Evolutionary conservation across 2,888 invertebrate genomes (phyloP).

Genomic region (Tenthredo distinguenda): DNA sequence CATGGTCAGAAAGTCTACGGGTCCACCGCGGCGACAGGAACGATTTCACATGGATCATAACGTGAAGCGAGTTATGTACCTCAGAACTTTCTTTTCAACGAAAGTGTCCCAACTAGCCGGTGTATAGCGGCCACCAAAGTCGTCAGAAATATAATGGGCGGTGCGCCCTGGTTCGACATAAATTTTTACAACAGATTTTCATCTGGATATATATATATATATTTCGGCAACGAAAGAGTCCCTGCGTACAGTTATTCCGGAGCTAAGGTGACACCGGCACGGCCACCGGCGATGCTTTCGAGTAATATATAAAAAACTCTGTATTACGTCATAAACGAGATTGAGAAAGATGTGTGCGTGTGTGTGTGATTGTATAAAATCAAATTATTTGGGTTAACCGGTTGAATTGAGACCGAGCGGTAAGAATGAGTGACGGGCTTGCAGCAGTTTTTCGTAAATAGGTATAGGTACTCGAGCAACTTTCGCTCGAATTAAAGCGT

Average conservation of each 20-base stretch:
- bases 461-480: neutral
- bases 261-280: slow-evolving; percentile 9
- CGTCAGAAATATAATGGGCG: slow-evolving; percentile 35
- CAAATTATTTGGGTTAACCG: slow-evolving; percentile 35
- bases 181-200: slow-evolving; percentile 37
- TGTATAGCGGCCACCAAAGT: slow-evolving; percentile 38
- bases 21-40: slow-evolving; percentile 11
- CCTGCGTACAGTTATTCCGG: neutral
- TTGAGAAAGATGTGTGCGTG: neutral
- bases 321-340: slow-evolving; percentile 38
- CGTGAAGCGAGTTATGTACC: slow-evolving; percentile 37
- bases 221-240: slow-evolving; percentile 1
- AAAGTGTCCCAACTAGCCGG: slow-evolving; percentile 40
- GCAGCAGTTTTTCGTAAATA: neutral
- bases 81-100: slow-evolving; percentile 44
- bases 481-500: slow-evolving; percentile 12
- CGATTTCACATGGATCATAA: slow-evolving; percentile 52
- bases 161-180: slow-evolving; percentile 26
- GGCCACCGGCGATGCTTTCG: slow-evolving; percentile 45
- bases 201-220: neutral
- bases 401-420: slow-evolving; percentile 15
- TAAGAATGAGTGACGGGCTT: neutral
- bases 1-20: neutral
- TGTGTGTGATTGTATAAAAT: neutral
- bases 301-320: neutral